These are phyloP conservation scores for Holocentrus rufus DNA, from an alignment of 2,797 vertebrate species.

Conservation along the genomic window DNA sequence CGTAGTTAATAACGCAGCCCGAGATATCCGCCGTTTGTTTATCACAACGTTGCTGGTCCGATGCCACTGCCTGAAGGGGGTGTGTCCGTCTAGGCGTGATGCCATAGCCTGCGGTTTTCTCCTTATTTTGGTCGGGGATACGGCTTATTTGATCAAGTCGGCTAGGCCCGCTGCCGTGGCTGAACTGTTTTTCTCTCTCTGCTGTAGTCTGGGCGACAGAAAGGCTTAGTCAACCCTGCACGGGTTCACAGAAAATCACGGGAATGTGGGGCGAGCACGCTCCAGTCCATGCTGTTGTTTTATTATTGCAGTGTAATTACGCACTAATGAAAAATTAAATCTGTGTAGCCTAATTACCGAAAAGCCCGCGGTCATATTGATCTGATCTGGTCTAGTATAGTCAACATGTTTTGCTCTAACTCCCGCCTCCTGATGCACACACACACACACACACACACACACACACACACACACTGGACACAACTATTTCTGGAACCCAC, in stretches of 20 bases:
- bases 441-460: not conserved
- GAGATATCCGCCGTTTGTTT: slow-evolving; percentile 61
- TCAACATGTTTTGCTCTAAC: slow-evolving; percentile 14
- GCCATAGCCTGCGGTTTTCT: slow-evolving; percentile 66
- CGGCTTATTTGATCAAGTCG: slow-evolving; percentile 31
- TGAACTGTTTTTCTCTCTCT: slow-evolving; percentile 38
- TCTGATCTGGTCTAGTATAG: slow-evolving; percentile 9
- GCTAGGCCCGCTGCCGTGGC: slow-evolving; percentile 45
- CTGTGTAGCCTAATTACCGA: slow-evolving; percentile 17
- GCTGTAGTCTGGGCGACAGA: slow-evolving; percentile 19
- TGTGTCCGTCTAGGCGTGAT: slow-evolving; percentile 68
- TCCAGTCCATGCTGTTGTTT: not conserved
- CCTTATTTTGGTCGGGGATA: slow-evolving; percentile 29
- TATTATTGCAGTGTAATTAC: slow-evolving; percentile 17
- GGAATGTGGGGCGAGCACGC: not conserved
- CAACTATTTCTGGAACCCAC: too few relatives aligned
- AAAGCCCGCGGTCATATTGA: slow-evolving; percentile 15
- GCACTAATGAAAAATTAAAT: slow-evolving; percentile 21
- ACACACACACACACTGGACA: too few relatives aligned
- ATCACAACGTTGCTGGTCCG: slow-evolving; percentile 61
- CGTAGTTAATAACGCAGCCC: slow-evolving; percentile 10
- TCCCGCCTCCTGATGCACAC: not conserved
- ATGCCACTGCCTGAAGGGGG: slow-evolving; percentile 73
- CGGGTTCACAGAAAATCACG: slow-evolving; percentile 9
- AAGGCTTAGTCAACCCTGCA: not conserved